Evolutionary conservation across 1,140 invertebrate genomes (phyloP).

Genomic region (Arion vulgaris): DNA sequence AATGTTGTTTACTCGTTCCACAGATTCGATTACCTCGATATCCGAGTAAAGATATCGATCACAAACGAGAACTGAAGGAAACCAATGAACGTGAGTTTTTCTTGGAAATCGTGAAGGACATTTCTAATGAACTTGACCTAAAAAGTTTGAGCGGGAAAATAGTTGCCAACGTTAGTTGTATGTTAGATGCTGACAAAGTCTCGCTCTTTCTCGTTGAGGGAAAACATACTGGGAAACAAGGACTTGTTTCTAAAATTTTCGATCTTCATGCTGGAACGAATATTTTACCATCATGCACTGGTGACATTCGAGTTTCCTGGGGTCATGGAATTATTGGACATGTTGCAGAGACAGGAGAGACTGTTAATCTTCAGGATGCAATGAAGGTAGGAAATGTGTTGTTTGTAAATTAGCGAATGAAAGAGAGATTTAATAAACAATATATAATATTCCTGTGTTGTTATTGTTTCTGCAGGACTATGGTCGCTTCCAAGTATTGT

Average conservation of each 20-base stretch:
- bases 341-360: slow-evolving; percentile 91
- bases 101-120: slow-evolving; percentile 96
- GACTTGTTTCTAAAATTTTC: slow-evolving; percentile 92
- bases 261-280: slow-evolving; percentile 83
- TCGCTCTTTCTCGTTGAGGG: slow-evolving; percentile 91
- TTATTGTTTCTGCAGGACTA: no score
- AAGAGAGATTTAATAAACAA: no score
- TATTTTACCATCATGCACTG: slow-evolving; percentile 81
- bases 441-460: no score
- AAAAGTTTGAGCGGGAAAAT: slow-evolving; percentile 94
- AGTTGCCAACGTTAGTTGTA: slow-evolving; percentile 92
- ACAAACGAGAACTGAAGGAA: slow-evolving; percentile 72
- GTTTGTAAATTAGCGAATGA: background rate
- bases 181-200: slow-evolving; percentile 91
- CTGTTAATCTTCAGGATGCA: slow-evolving; percentile 86
- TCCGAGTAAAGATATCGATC: slow-evolving; percentile 66
- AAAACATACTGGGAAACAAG: slow-evolving; percentile 73
- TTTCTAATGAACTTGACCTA: slow-evolving; percentile 95
- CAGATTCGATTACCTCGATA: slow-evolving; percentile 59
- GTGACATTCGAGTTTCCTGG: slow-evolving; percentile 76
- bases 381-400: slow-evolving; percentile 43
- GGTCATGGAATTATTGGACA: slow-evolving; percentile 90
- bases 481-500: no score
- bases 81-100: slow-evolving; percentile 94
- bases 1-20: no score